Conservation (phyloP, 2,797 vertebrate species). For the Leuciscus waleckii region DNA sequence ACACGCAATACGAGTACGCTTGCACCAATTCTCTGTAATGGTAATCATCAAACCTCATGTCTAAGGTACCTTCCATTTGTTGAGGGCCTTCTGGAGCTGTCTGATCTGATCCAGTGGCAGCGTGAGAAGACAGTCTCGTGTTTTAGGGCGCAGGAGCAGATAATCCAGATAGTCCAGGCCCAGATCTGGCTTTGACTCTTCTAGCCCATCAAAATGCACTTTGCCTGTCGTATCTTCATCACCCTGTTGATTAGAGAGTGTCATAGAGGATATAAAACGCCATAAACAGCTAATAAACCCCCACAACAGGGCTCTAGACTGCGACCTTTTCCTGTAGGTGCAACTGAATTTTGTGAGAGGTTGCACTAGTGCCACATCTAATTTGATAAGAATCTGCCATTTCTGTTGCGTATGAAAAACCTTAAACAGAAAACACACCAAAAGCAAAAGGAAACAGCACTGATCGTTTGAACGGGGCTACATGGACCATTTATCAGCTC, state of each 20-base stretch:
- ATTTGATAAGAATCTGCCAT: not conserved
- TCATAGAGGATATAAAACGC: not conserved
- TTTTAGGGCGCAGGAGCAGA: constrained; percentile 80
- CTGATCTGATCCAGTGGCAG: constrained; percentile 77
- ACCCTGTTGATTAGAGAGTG: constrained; percentile 67
- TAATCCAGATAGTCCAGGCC: constrained; percentile 88
- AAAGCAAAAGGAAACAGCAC: not conserved
- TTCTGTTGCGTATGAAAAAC: not conserved
- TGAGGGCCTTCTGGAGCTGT: constrained; percentile 81
- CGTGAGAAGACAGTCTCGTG: constrained; percentile 80
- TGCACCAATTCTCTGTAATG: not conserved
- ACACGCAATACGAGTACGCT: not conserved
- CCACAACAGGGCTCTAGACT: not conserved
- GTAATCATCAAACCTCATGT: not conserved
- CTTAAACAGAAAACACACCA: not conserved
- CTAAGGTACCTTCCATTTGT: constrained; percentile 81
- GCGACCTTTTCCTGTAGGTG: not conserved
- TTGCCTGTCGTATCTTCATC: constrained; percentile 49
- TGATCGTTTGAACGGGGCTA: not conserved
- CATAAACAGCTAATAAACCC: not conserved
- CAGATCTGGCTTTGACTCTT: constrained; percentile 84
- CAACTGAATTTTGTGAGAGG: not conserved
- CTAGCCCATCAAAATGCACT: constrained; percentile 79
- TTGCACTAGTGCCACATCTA: not conserved
- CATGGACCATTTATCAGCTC: not conserved